Conservation (phyloP, 2,888 invertebrate species). For the Tipula unca region DNA sequence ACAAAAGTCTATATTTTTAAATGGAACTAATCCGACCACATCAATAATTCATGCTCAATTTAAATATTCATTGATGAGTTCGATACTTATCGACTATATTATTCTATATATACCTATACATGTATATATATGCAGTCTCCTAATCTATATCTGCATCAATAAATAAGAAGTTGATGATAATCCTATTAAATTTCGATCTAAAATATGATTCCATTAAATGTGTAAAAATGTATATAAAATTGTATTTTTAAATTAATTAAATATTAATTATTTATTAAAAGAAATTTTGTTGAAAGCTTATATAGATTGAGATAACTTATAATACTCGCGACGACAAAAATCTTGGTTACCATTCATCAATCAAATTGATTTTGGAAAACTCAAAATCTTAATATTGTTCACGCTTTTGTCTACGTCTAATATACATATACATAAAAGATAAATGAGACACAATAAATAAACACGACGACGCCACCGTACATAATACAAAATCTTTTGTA, state of each 20-base stretch:
- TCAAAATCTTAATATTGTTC: not conserved
- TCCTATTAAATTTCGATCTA: not conserved
- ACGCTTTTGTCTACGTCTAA: not conserved
- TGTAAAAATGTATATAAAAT: too few relatives aligned
- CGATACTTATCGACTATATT: not conserved
- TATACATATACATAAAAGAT: too few relatives aligned
- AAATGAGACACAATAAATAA: not conserved
- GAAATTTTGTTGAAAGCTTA: not conserved
- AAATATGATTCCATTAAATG: too few relatives aligned
- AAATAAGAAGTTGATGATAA: not conserved
- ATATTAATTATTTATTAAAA: not conserved
- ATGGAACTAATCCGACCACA: not conserved
- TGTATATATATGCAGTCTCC: not conserved
- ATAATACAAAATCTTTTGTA: not conserved
- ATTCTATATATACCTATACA: not conserved
- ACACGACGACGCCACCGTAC: not conserved
- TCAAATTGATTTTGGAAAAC: not conserved
- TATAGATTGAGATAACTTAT: too few relatives aligned
- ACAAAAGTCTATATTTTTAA: not conserved
- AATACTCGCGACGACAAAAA: not conserved
- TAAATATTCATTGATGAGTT: not conserved
- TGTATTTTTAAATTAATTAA: not conserved
- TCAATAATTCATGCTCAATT: not conserved
- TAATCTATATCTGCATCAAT: not conserved
- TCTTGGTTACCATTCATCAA: not conserved